Conservation (phyloP, 1,140 invertebrate species). For the Reticulitermes speratus region DNA sequence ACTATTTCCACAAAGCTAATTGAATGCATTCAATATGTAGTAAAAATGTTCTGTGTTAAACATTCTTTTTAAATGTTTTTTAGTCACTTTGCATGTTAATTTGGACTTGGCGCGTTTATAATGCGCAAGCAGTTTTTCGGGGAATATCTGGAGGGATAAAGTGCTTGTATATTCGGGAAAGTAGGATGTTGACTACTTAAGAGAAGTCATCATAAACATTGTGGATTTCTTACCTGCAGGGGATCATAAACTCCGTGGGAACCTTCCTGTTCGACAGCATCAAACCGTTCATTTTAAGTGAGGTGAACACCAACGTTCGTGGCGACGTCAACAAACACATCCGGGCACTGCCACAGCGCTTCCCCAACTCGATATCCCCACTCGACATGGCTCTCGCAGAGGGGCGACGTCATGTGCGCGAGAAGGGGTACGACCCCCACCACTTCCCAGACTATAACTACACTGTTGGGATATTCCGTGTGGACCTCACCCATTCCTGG, state of each 20-base stretch:
- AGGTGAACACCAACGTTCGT: slow-evolving; percentile 67
- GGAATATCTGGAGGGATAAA: too few species aligned
- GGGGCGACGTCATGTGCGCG: slow-evolving; percentile 65
- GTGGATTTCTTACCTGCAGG: slow-evolving; percentile 37
- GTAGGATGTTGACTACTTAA: too few species aligned
- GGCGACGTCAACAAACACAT: slow-evolving; percentile 43
- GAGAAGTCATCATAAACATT: too few species aligned
- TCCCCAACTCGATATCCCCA: slow-evolving; percentile 83
- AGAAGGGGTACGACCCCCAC: slow-evolving; percentile 72
- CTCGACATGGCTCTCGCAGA: slow-evolving; percentile 77
- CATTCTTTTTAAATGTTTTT: too few species aligned
- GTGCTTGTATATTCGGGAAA: too few species aligned
- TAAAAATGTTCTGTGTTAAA: too few species aligned
- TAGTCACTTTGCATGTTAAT: too few species aligned
- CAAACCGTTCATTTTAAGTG: slow-evolving; percentile 75
- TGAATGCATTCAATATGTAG: too few species aligned
- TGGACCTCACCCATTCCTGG: slow-evolving; percentile 70
- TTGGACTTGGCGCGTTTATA: too few species aligned
- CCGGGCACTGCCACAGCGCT: slow-evolving; percentile 62
- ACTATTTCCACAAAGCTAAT: too few species aligned
- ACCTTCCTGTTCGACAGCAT: slow-evolving; percentile 81
- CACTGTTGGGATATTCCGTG: slow-evolving; percentile 63
- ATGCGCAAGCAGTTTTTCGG: too few species aligned
- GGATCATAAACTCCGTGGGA: slow-evolving; percentile 75
- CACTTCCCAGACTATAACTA: slow-evolving; percentile 68